Base-by-base conservation (phyloP, 2,797 vertebrate genomes). In the Loriculus beryllinus region DNA sequence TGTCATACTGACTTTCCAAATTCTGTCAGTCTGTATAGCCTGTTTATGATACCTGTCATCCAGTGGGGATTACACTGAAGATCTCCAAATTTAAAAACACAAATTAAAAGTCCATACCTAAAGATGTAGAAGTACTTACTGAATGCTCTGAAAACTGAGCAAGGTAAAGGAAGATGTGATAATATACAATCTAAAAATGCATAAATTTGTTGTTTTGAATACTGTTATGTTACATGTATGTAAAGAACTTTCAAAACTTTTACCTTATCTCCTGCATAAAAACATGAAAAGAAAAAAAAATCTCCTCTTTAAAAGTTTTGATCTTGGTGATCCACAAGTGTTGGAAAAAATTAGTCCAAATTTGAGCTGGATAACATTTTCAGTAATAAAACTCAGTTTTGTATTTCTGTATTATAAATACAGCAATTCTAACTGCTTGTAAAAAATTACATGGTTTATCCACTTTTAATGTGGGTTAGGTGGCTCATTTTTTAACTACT, bases 161-260 rank as follows among this genome's bases (percentile, higher is more conserved):
- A 64, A 17, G 51, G 12, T 63, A 51, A 68, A 22, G 70, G 43
- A 52, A 60, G 2, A 8, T 23, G 4, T 23, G n/a, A 6, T 47
- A 42, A 31, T 35, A n/a, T 21, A 7, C 2, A 22, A 40, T 9
- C 29, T 42, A 82, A 60, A 81, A 63, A 59, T 45, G 33, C 7
- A 42, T 17, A 8, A 6, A 60, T 64, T 42, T 47, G 1, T 74
- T 45, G 11, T 21, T 90, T 80, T 57, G 33, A 51, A 48, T 59
- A 16, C 3, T 1, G 2, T 9, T 8, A 16, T 4, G 2, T 67
- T 48, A 37, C 10, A 7, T 8, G 1, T 7, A 15, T 13, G 5
- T 47, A 33, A 82, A 90, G 14, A 63, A 51, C 23, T 28, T 72
- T 45, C 26, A 35, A 62, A 83, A 56, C 10, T 12, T 71, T 47